Evolutionary conservation across 2,888 invertebrate genomes (phyloP).

Genomic region (Athripsodes cinereus): DNA sequence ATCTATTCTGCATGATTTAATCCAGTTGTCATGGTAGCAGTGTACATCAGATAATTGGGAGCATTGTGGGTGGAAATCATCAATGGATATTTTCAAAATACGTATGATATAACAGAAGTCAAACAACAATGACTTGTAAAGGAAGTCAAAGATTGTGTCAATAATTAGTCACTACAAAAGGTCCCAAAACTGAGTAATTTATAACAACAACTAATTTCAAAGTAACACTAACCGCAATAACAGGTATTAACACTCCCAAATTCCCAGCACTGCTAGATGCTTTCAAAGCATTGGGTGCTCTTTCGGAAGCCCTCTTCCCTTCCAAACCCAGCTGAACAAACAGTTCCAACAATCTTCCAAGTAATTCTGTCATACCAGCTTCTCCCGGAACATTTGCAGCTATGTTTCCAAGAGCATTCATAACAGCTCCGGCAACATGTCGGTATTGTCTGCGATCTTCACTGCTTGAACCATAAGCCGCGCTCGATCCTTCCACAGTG

Average conservation of each 20-base stretch:
- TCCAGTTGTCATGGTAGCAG: too few relatives aligned
- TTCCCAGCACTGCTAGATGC: conserved; percentile 96
- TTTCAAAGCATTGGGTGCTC: conserved; percentile 71
- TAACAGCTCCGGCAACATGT: conserved; percentile 91
- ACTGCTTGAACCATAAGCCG: conserved; percentile 56
- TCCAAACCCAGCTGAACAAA: conserved; percentile 98
- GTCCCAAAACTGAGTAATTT: too few relatives aligned
- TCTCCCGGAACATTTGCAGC: conserved; percentile 91
- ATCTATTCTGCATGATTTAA: too few relatives aligned
- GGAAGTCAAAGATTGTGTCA: too few relatives aligned
- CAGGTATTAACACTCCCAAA: conserved; percentile 94
- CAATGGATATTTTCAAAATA: too few relatives aligned
- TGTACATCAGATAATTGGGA: too few relatives aligned
- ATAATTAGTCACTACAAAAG: too few relatives aligned
- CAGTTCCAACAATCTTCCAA: conserved; percentile 85
- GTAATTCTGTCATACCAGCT: conserved; percentile 72
- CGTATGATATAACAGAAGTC: too few relatives aligned
- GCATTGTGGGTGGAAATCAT: too few relatives aligned
- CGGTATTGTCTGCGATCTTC: conserved; percentile 58
- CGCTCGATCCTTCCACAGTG: conserved; percentile 85
- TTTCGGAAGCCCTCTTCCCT: conserved; percentile 92
- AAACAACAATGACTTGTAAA: too few relatives aligned
- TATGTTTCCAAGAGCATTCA: conserved; percentile 94
- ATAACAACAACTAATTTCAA: too few relatives aligned
- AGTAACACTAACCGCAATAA: conserved; percentile 70